Evolutionary conservation across 2,113 vertebrate species (phyloP).

Genomic region (Nettapus auritus): DNA sequence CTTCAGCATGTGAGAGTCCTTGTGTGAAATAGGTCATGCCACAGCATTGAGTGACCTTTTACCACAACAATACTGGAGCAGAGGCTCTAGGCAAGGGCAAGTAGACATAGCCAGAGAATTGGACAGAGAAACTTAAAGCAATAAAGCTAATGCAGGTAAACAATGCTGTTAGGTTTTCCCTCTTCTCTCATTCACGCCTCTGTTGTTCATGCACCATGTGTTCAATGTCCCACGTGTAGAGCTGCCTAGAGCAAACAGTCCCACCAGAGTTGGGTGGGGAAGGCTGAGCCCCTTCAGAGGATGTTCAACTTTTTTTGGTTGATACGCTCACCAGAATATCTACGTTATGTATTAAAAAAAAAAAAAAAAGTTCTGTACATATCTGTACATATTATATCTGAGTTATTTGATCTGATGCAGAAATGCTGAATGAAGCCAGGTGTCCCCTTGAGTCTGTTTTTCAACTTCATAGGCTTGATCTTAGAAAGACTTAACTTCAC

Average conservation of each 20-base stretch:
- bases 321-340: neutral
- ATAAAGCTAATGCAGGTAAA: neutral
- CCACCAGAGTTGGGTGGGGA: neutral
- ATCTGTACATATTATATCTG: neutral
- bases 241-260: neutral
- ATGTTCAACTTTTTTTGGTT: neutral
- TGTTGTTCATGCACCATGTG: rapidly evolving
- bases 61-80: neutral
- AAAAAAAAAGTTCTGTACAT: neutral
- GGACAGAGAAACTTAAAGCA: neutral
- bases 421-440: neutral
- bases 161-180: neutral
- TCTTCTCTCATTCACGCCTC: neutral
- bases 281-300: neutral
- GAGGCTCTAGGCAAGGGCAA: neutral
- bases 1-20: neutral
- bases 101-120: neutral
- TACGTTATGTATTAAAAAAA: neutral
- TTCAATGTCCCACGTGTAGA: neutral
- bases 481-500: neutral
- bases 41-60: neutral
- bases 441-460: neutral
- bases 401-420: neutral
- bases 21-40: neutral
- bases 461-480: conserved; percentile 9